Base-by-base conservation (phyloP, 2,113 vertebrate species). In the Urocolius indicus region DNA sequence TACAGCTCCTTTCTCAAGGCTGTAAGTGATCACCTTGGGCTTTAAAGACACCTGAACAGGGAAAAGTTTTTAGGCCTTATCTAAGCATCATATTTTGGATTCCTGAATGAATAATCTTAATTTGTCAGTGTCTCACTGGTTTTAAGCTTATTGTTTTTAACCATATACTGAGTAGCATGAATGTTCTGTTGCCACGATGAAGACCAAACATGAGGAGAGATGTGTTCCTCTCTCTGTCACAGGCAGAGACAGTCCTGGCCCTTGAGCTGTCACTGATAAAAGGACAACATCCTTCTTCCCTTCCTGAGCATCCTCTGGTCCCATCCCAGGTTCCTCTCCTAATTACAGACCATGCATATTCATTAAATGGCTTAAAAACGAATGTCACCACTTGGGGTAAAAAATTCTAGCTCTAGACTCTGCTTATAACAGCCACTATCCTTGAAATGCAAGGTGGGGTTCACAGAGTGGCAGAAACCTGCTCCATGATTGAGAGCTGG, bases 401-500 rank as follows among this genome's bases (percentile, higher is more conserved):
- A 85, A 73, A 22, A 32, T 3, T 59, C 21, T 41, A 65, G 19
- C 11, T 65, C 24, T 19, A 38, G n/a, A 62, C 11, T 23, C 15
- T 52, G 30, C 12, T 80, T 3, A 1, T 71, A 67, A 18, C 7
- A 77, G 6, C 8, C 21, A 46, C 46, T 67, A 3, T 16, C 16
- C 9, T 16, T 45, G 36, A 58, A 26, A 19, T 11, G 11, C 21
- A 71, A 46, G 9, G 38, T 79, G 19, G 27, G 21, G 19, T 21
- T 41, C 8, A 11, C 5, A 41, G 10, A 43, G 68, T 14, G 45
- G 32, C 29, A 76, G 43, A 59, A 54, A 4, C 4, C 32, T 43
- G 10, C 21, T 67, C 48, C 0, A 0, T 36, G 48, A 6, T 11
- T 82, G n/a, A 89, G 5, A 0, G 0, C 21, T 41, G 38, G 21